Conservation (phyloP, 2,888 invertebrate species). For the Blastobasis lacticolella region DNA sequence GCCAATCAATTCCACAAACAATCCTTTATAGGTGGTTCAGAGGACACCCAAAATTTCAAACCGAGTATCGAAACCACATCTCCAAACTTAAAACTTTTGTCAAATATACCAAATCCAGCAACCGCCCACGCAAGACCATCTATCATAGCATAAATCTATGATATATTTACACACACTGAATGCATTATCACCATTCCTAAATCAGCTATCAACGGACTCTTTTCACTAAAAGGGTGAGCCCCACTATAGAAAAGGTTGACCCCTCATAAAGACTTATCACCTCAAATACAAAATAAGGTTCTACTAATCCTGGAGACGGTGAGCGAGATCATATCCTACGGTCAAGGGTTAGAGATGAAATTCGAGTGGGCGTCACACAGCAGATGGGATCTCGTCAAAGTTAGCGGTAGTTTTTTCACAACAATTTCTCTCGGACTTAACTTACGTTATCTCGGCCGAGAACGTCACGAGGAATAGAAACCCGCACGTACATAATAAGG, state of each 20-base stretch:
- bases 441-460: conserved; percentile 72
- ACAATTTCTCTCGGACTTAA: conserved; percentile 74
- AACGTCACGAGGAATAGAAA: conserved; percentile 70
- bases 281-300: conserved; percentile 74
- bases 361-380: conserved; percentile 28
- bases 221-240: conserved; percentile 74
- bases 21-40: conserved; percentile 35
- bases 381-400: conserved; percentile 66
- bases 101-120: conserved; percentile 22
- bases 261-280: conserved; percentile 76
- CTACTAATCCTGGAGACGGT: conserved; percentile 51
- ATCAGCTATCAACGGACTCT: conserved; percentile 74
- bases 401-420: conserved; percentile 72
- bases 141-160: conserved; percentile 69
- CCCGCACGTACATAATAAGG: conserved; percentile 74
- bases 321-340: conserved; percentile 36
- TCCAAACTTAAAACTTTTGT: conserved; percentile 18
- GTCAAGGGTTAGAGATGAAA: conserved; percentile 40
- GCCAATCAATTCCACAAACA: conserved; percentile 25
- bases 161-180: conserved; percentile 71
- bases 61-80: conserved; percentile 7
- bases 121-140: conserved; percentile 44
- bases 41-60: conserved; percentile 16
- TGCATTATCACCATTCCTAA: conserved; percentile 72
- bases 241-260: conserved; percentile 74